Conservation (phyloP, 2,888 invertebrate species). For the Andricus quercusramuli region DNA sequence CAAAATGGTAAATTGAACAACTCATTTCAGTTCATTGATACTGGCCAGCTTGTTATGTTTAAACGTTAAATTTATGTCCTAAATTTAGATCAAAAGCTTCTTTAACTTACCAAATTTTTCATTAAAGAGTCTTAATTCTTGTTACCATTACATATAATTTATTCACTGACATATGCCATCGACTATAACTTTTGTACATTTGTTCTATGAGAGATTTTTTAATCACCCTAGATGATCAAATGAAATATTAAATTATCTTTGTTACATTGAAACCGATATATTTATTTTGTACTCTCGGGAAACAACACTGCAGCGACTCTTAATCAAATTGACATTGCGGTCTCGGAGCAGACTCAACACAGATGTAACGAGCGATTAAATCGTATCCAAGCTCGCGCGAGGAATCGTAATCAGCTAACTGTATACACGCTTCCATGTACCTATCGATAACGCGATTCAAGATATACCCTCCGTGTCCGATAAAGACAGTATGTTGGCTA, state of each 20-base stretch:
- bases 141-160: no score
- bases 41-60: neutral
- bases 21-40: neutral
- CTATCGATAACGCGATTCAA: constrained; percentile 9
- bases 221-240: neutral
- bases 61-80: neutral
- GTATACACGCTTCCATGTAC: neutral
- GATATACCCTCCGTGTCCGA: neutral
- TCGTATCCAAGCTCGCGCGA: constrained; percentile 15
- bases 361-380: constrained; percentile 13
- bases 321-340: constrained; percentile 21
- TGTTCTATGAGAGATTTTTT: neutral
- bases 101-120: neutral
- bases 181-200: neutral
- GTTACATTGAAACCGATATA: neutral
- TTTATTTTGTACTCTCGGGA: neutral
- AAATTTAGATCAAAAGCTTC: neutral
- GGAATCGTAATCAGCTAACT: constrained; percentile 11
- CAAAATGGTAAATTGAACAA: constrained; percentile 17
- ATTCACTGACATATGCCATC: neutral
- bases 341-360: neutral
- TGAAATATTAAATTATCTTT: neutral
- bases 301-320: neutral
- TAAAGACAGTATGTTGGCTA: neutral
- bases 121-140: no score